Evolutionary conservation across 2,797 vertebrate genomes (phyloP).

Genomic region (Anableps anableps): DNA sequence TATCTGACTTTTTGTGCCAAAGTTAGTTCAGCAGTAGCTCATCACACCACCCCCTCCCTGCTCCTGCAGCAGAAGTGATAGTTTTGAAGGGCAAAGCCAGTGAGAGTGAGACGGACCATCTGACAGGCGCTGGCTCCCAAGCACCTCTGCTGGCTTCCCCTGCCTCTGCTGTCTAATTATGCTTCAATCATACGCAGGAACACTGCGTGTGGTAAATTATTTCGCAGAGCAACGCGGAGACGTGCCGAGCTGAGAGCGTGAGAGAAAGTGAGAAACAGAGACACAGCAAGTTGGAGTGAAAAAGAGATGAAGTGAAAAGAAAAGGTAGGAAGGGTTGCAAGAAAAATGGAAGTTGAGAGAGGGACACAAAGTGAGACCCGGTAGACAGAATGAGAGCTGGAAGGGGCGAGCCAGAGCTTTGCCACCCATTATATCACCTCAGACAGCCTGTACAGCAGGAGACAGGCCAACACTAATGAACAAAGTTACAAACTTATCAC

Average conservation of each 20-base stretch:
- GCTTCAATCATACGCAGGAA: conserved; percentile 82
- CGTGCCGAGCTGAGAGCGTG: conserved; percentile 64
- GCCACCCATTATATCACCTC: conserved; percentile 57
- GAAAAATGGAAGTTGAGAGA: conserved; percentile 35
- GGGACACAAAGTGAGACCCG: conserved; percentile 21
- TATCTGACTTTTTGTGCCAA: conserved; percentile 11
- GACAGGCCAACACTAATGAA: conserved; percentile 70
- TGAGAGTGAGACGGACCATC: conserved; percentile 76
- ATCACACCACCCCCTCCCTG: conserved; percentile 20
- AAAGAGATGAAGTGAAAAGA: conserved; percentile 8
- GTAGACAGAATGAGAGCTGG: conserved; percentile 19
- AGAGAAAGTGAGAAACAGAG: conserved; percentile 49
- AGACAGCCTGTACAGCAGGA: conserved; percentile 56
- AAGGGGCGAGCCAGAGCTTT: conserved; percentile 40
- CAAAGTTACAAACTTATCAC: conserved; percentile 72
- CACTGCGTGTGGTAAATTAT: conserved; percentile 83
- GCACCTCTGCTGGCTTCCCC: conserved; percentile 76
- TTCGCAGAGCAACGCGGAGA: conserved; percentile 67
- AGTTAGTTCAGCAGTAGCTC: conserved; percentile 19
- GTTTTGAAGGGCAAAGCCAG: conserved; percentile 81
- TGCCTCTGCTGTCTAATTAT: conserved; percentile 86
- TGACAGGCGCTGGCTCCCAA: conserved; percentile 69
- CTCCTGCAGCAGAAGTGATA: conserved; percentile 63
- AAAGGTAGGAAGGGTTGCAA: conserved; percentile 24
- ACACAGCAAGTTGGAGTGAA: conserved; percentile 35